These are phyloP conservation scores for Orius insidiosus DNA, from an alignment of 1,140 invertebrate genomes.

Conservation along the genomic window DNA sequence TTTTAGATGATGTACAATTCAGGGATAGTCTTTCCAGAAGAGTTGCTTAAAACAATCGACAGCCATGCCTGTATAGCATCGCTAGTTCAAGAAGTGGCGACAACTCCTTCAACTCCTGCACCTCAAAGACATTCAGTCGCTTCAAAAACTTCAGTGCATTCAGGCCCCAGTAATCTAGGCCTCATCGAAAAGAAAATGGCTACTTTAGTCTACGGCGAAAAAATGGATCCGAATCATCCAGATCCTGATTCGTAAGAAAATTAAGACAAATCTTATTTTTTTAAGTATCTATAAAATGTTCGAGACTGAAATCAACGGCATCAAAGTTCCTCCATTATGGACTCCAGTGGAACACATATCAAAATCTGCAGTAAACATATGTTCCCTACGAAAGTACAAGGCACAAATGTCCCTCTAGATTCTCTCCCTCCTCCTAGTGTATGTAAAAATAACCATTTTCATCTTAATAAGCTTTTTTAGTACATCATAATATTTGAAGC, in stretches of 20 bases:
- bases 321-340: no score
- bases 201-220: constrained; percentile 13
- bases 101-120: background rate
- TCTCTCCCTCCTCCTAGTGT: no score
- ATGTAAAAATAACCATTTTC: no score
- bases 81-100: constrained; percentile 9
- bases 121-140: background rate
- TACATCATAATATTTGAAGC: no score
- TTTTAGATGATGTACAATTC: constrained; percentile 19
- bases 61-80: constrained; percentile 12
- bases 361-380: no score
- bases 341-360: no score
- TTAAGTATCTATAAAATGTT: no score
- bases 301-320: no score
- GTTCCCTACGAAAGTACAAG: no score
- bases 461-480: no score
- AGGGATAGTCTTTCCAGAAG: constrained; percentile 10
- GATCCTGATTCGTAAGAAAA: constrained; percentile 15
- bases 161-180: constrained; percentile 6
- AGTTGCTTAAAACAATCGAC: constrained; percentile 8
- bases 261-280: no score
- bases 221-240: constrained; percentile 14
- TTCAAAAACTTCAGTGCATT: background rate
- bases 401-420: no score
- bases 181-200: constrained; percentile 14